Base-by-base conservation (phyloP, 2,797 vertebrate genomes). In the Sebastes vulpes region DNA sequence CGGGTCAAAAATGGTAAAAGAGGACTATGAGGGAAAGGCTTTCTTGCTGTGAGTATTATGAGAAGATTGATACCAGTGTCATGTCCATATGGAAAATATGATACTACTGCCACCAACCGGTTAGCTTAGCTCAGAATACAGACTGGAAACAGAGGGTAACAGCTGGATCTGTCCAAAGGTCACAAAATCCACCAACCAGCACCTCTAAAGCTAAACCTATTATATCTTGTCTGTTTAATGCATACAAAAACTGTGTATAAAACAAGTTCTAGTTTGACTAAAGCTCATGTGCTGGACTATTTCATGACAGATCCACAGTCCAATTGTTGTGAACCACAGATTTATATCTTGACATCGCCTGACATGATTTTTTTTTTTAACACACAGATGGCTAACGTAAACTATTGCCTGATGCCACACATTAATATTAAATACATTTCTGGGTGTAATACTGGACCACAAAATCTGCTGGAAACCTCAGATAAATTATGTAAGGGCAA, bases 331-430 rank as follows among this genome's bases (percentile, higher is more conserved):
- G 38, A 42, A 42, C 38, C 38, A 42, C 38, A 42, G 38, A 42
- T 42, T 42, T 42, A 14, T 5, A 42, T 6, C 38, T 42, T 42
- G 38, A 42, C 5, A 42, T 42, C 5, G 38, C 38, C 38, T 42
- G 38, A 42, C 12, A 16, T 6, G 38, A 38, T 38, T 38, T 38
- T 38, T 14, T 12, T 42, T 42, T 42, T 6, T 2, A 38, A 38
- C 35, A 38, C 0, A 38, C 35, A 0, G 0, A 38, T 38, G 35
- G 35, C 35, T 38, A 16, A 42, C 0, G 38, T 42, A 42, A 18
- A 18, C 38, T 3, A 3, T 46, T 0, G 38, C 3, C 3, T 3
- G 6, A 46, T 18, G 1, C 14, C 0, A 46, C 38, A 46, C 52
- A 53, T 53, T 5, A 21, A 52, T 3, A 58, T 16, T 6, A 16